A percentile compares a stretch with the other conserved stretches of the same genome.
Conservation (phyloP, 2,797 vertebrate species). For the Limnodromus scolopaceus region DNA sequence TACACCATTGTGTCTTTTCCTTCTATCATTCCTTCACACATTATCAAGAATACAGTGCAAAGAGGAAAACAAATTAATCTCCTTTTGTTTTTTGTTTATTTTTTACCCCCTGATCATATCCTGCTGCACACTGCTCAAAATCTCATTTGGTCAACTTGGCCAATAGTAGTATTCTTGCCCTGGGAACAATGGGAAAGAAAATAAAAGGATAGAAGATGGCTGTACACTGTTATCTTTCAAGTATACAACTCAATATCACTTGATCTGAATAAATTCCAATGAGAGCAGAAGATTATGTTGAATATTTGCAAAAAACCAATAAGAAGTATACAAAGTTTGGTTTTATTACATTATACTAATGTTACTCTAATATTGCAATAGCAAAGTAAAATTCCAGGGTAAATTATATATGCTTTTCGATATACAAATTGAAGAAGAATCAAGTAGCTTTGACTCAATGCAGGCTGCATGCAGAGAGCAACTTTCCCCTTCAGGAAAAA, state of each 20-base stretch:
- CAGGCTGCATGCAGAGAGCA: not conserved
- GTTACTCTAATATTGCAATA: not conserved
- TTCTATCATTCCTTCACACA: not conserved
- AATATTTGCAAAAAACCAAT: not conserved
- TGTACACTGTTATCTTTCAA: too few relatives aligned
- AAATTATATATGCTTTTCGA: not conserved
- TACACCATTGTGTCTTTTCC: not conserved
- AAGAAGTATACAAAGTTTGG: not conserved
- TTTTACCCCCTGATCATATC: constrained; percentile 5
- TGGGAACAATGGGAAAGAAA: not conserved
- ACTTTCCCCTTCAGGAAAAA: not conserved
- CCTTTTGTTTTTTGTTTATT: not conserved
- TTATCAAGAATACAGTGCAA: not conserved
- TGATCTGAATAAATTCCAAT: not conserved
- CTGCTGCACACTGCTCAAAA: not conserved
- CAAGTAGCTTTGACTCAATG: not conserved
- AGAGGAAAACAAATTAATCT: not conserved
- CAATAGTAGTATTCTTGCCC: not conserved
- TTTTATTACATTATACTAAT: not conserved
- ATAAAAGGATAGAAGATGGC: too few relatives aligned
- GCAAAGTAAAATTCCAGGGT: not conserved
- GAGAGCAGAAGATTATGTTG: not conserved
- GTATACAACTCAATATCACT: not conserved
- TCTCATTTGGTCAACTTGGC: not conserved
- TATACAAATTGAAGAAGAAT: not conserved